Evolutionary conservation across 2,888 invertebrate genomes (phyloP), one percentile per base, ranked within the genome.

Genomic region (Lissonota sp.): DNA sequence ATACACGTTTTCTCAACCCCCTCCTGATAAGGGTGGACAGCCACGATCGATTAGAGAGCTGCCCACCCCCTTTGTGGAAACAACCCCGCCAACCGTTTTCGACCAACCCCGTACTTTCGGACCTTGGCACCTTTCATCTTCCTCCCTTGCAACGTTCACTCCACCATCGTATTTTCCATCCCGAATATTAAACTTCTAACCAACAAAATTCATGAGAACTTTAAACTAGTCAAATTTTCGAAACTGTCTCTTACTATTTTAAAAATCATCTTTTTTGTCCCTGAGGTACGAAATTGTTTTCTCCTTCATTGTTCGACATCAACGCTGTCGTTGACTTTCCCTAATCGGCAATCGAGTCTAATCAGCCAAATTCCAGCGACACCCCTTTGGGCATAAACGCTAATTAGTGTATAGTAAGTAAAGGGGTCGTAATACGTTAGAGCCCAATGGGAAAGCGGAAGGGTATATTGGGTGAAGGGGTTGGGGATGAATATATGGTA

Each of bases 11-110:
- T 80, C 77, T 86, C 88, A 88, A 87, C 90, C 90, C 89, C 88
- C 26, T 26, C 26, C 92, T 92, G 92, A 92, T 92, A 92, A 92
- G 92, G 92, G 92, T 92, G 92, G 92, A 92, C 92, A 92, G 92
- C 91, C 89, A 89, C 92, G 92, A 92, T 92, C 92, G 92, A 92
- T 92, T 92, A 92, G 92, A 92, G 90, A 89, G 88, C 88, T 88
- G 88, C 91, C 90, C 89, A 86, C 88, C 87, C 88, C 87, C 26
- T 26, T 26, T 26, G 26, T 26, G 26, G 26, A 26, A 26, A 88
- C 73, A 73, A 53, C 73, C 79, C 69, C 67, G 63, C 55, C 79
- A 66, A 71, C 84, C 83, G 82, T 82, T 80, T 75, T 84, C 83
- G 85, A 86, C 86, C 73, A 75, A 80, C 86, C 84, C 79, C 70